Evolutionary conservation across 2,888 invertebrate species (phyloP).

Genomic region (Agriopis marginaria): DNA sequence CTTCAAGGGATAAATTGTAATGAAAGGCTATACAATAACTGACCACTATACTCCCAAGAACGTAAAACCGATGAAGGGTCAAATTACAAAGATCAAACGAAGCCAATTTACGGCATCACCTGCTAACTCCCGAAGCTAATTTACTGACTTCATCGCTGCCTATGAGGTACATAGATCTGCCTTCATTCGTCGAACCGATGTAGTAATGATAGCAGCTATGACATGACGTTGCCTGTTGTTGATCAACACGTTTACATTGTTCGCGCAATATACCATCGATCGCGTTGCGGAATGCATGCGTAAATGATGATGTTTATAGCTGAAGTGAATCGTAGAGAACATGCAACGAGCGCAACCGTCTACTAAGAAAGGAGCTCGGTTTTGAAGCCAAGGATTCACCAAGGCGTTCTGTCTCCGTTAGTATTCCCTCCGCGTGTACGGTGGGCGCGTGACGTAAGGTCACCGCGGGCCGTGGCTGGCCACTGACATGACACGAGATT

Average conservation of each 20-base stretch:
- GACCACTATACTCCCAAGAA: slow-evolving; percentile 39
- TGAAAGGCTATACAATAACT: slow-evolving; percentile 50
- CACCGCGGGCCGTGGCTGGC: slow-evolving; percentile 72
- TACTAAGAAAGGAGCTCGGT: slow-evolving; percentile 84
- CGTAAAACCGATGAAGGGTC: slow-evolving; percentile 50
- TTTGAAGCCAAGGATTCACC: slow-evolving; percentile 86
- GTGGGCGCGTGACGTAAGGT: slow-evolving; percentile 83
- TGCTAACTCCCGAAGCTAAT: slow-evolving; percentile 37
- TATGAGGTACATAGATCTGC: slow-evolving; percentile 21
- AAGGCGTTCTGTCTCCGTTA: slow-evolving; percentile 82
- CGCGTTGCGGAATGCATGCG: slow-evolving; percentile 41
- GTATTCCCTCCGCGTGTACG: slow-evolving; percentile 81
- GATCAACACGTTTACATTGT: slow-evolving; percentile 29
- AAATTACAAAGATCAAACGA: slow-evolving; percentile 55
- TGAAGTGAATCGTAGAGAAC: slow-evolving; percentile 65
- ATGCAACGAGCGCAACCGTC: slow-evolving; percentile 74
- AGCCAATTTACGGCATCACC: slow-evolving; percentile 47
- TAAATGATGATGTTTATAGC: slow-evolving; percentile 50
- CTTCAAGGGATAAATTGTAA: slow-evolving; percentile 2
- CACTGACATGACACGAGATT: slow-evolving; percentile 81
- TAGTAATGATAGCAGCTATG: slow-evolving; percentile 38
- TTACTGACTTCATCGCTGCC: slow-evolving; percentile 32
- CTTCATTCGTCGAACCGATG: slow-evolving; percentile 25
- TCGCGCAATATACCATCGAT: slow-evolving; percentile 33
- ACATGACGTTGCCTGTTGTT: slow-evolving; percentile 28